phyloP scores from a whole-genome alignment of 2,888 invertebrate species.

The Cheilosia soror region DNA sequence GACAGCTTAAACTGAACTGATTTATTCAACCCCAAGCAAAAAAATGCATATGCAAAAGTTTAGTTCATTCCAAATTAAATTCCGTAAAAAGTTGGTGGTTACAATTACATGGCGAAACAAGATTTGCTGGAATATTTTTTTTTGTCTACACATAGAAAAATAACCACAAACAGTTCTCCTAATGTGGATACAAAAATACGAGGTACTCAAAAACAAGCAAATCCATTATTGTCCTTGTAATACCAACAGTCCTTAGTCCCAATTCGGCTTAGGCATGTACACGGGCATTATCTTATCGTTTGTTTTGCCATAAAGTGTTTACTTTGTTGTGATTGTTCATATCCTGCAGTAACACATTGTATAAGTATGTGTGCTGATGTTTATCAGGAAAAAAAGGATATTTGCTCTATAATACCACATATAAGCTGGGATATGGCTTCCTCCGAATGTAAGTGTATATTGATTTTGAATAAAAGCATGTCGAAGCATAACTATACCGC shows the following conservation, averaged over 20 bases:
- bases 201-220: not conserved
- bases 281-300: constrained; percentile 32
- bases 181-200: not conserved
- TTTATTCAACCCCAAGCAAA: too few relatives aligned
- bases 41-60: too few relatives aligned
- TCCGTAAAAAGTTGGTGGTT: too few relatives aligned
- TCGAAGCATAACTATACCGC: too few relatives aligned
- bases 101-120: too few relatives aligned
- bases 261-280: constrained; percentile 4
- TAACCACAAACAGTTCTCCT: too few relatives aligned
- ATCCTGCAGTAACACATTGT: not conserved
- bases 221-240: not conserved
- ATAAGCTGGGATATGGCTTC: not conserved
- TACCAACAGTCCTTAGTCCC: not conserved
- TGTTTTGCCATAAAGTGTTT: constrained; percentile 29
- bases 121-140: too few relatives aligned
- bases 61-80: too few relatives aligned
- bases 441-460: not conserved
- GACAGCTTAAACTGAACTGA: too few relatives aligned
- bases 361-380: not conserved
- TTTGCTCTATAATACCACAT: not conserved
- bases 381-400: not conserved
- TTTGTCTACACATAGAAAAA: too few relatives aligned
- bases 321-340: constrained; percentile 31
- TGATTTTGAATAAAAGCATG: not conserved